Conservation (phyloP, 2,113 vertebrate species). For the Ranitomeya variabilis region DNA sequence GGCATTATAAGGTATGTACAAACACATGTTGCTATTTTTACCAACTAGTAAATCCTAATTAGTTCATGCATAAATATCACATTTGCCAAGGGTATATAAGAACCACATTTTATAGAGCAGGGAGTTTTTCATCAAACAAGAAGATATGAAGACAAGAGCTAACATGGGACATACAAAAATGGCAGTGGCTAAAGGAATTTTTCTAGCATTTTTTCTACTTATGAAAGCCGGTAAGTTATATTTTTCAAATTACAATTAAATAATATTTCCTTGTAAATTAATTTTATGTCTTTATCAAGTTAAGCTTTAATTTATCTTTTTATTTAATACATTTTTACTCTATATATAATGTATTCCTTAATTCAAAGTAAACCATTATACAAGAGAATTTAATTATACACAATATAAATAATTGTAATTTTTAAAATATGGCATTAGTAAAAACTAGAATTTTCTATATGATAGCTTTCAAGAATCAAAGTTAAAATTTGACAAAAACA, state of each 20-base stretch:
- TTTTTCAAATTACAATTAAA: not conserved
- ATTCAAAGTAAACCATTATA: not conserved
- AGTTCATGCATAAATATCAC: not conserved
- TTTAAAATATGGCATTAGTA: too few relatives aligned
- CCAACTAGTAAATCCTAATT: not conserved
- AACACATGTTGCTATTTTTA: not conserved
- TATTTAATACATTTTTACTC: not conserved
- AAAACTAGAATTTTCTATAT: too few relatives aligned
- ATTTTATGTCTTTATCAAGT: not conserved
- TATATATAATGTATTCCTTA: not conserved
- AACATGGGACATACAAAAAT: constrained; percentile 1
- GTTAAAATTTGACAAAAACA: too few relatives aligned
- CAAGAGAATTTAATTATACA: too few relatives aligned
- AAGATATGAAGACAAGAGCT: not conserved
- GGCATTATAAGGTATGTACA: not conserved
- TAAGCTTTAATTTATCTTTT: not conserved
- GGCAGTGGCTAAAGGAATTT: not conserved
- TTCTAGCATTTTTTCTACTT: not conserved
- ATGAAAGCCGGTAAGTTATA: not conserved
- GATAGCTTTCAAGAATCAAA: too few relatives aligned
- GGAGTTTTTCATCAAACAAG: not conserved
- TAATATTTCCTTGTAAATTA: not conserved
- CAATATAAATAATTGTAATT: too few relatives aligned
- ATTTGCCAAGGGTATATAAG: constrained; percentile 4
- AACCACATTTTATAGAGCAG: not conserved